Conservation (phyloP, 2,888 invertebrate genomes). For the Sphinx pinastri region DNA sequence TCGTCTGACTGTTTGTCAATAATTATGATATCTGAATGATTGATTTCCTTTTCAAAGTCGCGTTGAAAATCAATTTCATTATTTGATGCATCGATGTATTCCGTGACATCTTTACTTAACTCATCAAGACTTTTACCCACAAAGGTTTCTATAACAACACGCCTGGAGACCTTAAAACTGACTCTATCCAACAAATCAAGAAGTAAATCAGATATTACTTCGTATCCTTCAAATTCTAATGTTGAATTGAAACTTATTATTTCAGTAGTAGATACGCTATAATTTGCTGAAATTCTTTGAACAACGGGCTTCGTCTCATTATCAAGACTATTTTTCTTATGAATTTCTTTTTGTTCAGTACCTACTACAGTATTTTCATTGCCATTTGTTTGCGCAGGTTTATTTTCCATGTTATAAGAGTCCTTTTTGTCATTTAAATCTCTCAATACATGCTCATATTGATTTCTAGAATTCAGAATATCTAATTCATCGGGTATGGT, state of each 20-base stretch:
- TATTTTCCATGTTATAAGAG: not conserved
- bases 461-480: not conserved
- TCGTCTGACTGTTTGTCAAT: too few species aligned
- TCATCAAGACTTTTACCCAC: too few species aligned
- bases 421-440: not conserved
- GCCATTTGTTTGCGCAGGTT: not conserved
- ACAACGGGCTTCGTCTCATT: conserved; percentile 29
- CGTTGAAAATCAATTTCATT: not conserved
- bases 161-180: conserved; percentile 39
- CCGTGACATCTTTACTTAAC: not conserved
- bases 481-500: not conserved
- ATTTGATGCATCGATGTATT: not conserved
- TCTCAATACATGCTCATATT: not conserved
- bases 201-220: conserved; percentile 64
- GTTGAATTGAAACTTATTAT: conserved; percentile 68
- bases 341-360: not conserved
- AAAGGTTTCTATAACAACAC: not conserved
- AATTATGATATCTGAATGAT: not conserved
- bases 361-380: not conserved
- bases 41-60: not conserved
- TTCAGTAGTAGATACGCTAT: conserved; percentile 55
- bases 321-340: conserved; percentile 33
- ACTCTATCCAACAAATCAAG: conserved; percentile 56
- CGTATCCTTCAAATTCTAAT: conserved; percentile 73
- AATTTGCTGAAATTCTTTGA: conserved; percentile 44